phyloP scores from a whole-genome alignment of 2,888 invertebrate species.

The Chrysodeixis includens region DNA sequence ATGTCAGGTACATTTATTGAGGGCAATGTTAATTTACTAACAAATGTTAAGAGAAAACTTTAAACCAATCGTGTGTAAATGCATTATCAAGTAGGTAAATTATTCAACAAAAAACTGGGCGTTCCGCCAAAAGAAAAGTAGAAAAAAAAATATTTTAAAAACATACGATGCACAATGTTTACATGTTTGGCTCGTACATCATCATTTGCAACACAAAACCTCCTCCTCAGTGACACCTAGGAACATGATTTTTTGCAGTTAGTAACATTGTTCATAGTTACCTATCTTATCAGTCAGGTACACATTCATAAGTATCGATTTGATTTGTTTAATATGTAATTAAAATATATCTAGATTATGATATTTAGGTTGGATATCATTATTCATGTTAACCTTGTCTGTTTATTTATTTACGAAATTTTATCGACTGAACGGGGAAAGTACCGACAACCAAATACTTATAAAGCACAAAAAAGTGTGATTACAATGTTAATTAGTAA shows the following conservation, averaged over 20 bases:
- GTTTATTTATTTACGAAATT: slow-evolving; percentile 6
- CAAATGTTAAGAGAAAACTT: too few relatives aligned
- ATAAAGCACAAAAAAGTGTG: neutral
- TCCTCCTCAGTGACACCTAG: slow-evolving; percentile 9
- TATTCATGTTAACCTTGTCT: neutral
- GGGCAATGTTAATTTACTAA: too few relatives aligned
- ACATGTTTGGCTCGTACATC: neutral
- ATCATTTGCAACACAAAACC: slow-evolving; percentile 39
- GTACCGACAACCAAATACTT: neutral
- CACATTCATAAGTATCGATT: neutral
- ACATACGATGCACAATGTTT: neutral
- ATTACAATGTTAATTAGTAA: neutral
- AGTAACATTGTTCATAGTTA: neutral
- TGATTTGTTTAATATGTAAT: neutral
- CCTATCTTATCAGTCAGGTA: slow-evolving; percentile 33
- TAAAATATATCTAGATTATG: neutral
- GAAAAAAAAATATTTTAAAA: neutral
- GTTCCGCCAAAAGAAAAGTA: neutral
- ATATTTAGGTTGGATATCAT: neutral
- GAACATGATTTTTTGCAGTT: slow-evolving; percentile 7
- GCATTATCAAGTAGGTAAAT: too few relatives aligned
- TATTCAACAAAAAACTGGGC: neutral
- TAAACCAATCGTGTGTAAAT: neutral
- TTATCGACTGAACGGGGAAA: neutral
- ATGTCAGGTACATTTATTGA: too few relatives aligned